Conservation (phyloP, 2,888 invertebrate genomes). For the Folsomia candida region DNA sequence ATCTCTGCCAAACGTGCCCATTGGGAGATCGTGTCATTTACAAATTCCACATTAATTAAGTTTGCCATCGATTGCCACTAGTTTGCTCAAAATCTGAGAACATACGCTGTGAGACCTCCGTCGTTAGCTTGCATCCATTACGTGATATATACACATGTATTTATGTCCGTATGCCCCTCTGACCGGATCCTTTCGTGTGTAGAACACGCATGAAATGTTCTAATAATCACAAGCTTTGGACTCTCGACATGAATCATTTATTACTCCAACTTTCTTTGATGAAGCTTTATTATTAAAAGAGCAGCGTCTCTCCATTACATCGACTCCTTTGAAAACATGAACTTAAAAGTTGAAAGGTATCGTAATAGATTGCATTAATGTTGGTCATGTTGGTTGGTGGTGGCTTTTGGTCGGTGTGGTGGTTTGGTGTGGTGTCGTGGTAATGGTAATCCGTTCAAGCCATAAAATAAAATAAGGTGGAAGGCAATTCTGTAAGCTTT, state of each 20-base stretch:
- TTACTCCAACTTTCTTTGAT: constrained; percentile 17
- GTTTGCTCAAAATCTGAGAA: no score
- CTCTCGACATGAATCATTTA: constrained; percentile 21
- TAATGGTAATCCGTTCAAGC: background rate
- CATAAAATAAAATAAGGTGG: background rate
- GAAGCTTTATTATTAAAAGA: constrained; percentile 23
- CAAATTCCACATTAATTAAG: no score
- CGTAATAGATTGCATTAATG: background rate
- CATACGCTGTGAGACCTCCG: no score
- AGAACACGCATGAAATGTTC: constrained; percentile 1
- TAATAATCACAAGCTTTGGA: constrained; percentile 1
- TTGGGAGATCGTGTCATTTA: no score
- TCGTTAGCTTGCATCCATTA: no score
- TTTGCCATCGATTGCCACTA: no score
- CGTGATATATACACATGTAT: no score
- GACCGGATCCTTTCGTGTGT: constrained; percentile 8
- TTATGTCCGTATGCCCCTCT: no score
- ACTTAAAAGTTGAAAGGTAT: background rate
- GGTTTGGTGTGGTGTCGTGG: background rate
- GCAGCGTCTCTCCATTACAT: background rate
- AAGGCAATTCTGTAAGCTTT: background rate
- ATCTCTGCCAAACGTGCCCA: no score
- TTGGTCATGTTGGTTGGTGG: background rate
- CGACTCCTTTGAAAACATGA: background rate
- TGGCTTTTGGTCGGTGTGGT: background rate